phyloP scores from a whole-genome alignment of 2,888 invertebrate genomes.

The Drosophila bunnanda region DNA sequence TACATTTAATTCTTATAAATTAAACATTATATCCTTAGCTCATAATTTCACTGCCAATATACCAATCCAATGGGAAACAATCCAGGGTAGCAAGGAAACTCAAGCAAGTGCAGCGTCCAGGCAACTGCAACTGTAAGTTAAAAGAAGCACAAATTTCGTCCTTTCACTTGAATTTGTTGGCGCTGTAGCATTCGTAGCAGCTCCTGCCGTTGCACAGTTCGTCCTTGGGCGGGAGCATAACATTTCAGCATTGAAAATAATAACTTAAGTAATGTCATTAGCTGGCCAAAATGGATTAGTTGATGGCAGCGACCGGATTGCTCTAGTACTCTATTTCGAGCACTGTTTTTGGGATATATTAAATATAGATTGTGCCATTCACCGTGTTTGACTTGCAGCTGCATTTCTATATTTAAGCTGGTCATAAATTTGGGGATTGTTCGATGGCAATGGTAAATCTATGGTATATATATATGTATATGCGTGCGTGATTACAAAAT shows the following conservation, averaged over 20 bases:
- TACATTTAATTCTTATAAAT: neutral
- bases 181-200: conserved; percentile 39
- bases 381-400: conserved; percentile 19
- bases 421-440: conserved; percentile 23
- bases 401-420: conserved; percentile 30
- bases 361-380: conserved; percentile 28
- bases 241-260: conserved; percentile 75
- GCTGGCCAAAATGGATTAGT: conserved; percentile 72
- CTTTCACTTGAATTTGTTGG: conserved; percentile 51
- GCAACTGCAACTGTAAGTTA: conserved; percentile 48
- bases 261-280: conserved; percentile 81
- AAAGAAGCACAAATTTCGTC: conserved; percentile 56
- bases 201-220: conserved; percentile 36
- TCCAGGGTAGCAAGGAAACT: conserved; percentile 22
- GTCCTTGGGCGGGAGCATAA: conserved; percentile 66
- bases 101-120: conserved; percentile 32
- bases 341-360: conserved; percentile 2
- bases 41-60: neutral
- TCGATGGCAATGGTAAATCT: conserved; percentile 16
- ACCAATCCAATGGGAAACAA: neutral
- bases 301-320: conserved; percentile 44
- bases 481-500: conserved; percentile 31
- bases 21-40: neutral
- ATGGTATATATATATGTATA: conserved; percentile 2
- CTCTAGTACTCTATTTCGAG: conserved; percentile 15